Evolutionary conservation across 2,797 vertebrate genomes (phyloP).

Genomic region (Acomys russatus): DNA sequence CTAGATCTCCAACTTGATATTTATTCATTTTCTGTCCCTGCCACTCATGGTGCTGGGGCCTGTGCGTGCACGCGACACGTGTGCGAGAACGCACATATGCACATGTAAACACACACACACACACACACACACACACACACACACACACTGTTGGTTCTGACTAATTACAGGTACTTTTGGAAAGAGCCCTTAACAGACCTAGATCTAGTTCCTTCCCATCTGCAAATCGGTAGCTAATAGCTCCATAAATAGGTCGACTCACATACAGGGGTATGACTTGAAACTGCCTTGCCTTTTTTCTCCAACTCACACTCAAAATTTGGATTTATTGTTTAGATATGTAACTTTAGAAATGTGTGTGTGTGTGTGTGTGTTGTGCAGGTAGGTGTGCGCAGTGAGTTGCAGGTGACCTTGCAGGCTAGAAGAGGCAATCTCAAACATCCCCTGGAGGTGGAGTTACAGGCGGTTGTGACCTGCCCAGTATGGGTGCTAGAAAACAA

Average conservation of each 20-base stretch:
- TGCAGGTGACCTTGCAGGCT: neutral
- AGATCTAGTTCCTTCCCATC: neutral
- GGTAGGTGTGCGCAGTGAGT: neutral
- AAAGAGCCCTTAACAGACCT: slow-evolving; percentile 17
- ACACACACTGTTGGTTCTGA: neutral
- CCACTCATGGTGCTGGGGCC: neutral
- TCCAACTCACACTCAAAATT: slow-evolving; percentile 24
- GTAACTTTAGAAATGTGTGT: neutral
- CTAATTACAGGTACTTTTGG: neutral
- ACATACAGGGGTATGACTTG: neutral
- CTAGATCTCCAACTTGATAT: neutral
- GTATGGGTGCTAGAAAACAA: too few species aligned
- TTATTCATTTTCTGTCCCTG: neutral
- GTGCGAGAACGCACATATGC: neutral
- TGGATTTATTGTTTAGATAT: slow-evolving; percentile 5
- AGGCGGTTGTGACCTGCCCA: neutral
- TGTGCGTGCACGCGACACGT: too few species aligned
- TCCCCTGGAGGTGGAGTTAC: neutral
- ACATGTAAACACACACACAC: neutral
- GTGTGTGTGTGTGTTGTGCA: neutral
- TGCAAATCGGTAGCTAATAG: neutral
- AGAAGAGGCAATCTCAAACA: neutral
- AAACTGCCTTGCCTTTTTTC: slow-evolving; percentile 36
- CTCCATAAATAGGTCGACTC: neutral
- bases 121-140: neutral